phyloP scores from a whole-genome alignment of 64 coral and sea anemone genomes.

The Catalaphyllia jardinei region DNA sequence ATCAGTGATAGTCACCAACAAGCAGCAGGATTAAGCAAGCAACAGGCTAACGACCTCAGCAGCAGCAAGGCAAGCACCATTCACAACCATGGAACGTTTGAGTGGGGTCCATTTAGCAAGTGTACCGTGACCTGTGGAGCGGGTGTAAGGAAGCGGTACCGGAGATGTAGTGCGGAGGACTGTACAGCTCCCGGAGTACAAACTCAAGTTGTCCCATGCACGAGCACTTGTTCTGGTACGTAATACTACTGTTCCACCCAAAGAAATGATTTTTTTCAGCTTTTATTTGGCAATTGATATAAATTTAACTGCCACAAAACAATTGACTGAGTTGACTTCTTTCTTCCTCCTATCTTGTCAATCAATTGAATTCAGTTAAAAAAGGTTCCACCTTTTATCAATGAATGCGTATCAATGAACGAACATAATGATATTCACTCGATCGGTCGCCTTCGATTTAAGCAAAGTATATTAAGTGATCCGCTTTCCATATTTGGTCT shows the following conservation, averaged over 20 bases:
- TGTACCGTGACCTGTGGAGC: conserved; percentile 80
- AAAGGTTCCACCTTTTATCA: background rate
- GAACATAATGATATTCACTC: background rate
- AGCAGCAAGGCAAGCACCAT: conserved; percentile 5
- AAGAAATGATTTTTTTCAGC: background rate
- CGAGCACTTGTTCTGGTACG: conserved; percentile 71
- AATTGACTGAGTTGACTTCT: background rate
- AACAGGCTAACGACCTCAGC: conserved; percentile 1
- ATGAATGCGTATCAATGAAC: background rate
- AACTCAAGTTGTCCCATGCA: conserved; percentile 61
- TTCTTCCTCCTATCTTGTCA: background rate
- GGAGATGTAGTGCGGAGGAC: conserved; percentile 61
- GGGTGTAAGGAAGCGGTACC: conserved; percentile 64
- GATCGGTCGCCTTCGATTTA: too few species aligned
- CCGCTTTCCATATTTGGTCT: too few species aligned
- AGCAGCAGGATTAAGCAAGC: background rate
- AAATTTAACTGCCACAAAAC: too few species aligned
- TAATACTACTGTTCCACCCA: background rate
- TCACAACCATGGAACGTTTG: background rate
- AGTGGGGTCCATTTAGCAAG: conserved; percentile 71
- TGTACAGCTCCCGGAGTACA: conserved; percentile 60
- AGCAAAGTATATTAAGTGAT: too few species aligned
- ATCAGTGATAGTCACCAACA: background rate
- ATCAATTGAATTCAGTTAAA: background rate
- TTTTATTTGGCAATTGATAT: too few species aligned